Evolutionary conservation across 2,888 invertebrate genomes (phyloP).

Genomic region (Tipula lateralis): DNA sequence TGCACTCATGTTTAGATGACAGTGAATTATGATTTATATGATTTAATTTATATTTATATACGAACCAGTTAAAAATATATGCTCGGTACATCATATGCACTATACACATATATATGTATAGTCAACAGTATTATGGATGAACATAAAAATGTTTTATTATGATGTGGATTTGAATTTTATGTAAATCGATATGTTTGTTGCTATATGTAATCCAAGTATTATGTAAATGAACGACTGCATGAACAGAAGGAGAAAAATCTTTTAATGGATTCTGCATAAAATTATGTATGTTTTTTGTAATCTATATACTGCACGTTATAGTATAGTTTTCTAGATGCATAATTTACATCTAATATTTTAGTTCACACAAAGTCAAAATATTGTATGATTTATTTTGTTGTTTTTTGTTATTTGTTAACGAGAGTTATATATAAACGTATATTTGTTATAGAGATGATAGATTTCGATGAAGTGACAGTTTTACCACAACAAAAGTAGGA

Average conservation of each 20-base stretch:
- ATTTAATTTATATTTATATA: background rate
- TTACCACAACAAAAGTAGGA: too few relatives aligned
- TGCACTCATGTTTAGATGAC: background rate
- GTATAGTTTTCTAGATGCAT: too few relatives aligned
- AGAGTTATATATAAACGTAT: too few relatives aligned
- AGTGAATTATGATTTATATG: background rate
- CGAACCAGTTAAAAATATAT: background rate
- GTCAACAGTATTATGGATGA: background rate
- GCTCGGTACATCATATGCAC: background rate
- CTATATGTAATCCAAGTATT: background rate
- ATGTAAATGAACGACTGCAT: background rate
- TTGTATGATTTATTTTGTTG: too few relatives aligned
- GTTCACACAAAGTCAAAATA: too few relatives aligned
- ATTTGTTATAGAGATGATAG: too few relatives aligned
- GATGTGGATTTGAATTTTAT: background rate
- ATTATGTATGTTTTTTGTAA: background rate
- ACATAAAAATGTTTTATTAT: background rate
- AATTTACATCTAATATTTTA: too few relatives aligned
- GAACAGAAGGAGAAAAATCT: background rate
- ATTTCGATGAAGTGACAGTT: too few relatives aligned
- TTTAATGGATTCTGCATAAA: background rate
- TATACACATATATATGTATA: background rate
- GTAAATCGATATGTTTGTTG: background rate
- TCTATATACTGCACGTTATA: too few relatives aligned
- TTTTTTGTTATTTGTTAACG: too few relatives aligned